Base-by-base conservation (phyloP, 1,140 invertebrate genomes). In the Leptoteleia sp. region DNA sequence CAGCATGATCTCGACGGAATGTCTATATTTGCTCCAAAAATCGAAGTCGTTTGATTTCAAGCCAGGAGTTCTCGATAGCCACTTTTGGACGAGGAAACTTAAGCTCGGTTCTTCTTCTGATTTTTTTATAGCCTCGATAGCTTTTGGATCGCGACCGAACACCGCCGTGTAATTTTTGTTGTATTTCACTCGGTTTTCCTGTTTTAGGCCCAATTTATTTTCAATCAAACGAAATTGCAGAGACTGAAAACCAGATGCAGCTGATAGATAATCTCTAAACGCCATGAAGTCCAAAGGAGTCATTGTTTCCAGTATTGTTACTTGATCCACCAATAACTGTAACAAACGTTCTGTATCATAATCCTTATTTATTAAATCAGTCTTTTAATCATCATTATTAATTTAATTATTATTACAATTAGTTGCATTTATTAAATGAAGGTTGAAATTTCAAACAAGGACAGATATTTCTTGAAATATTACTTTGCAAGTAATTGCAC, bases 201-300 rank as follows among this genome's bases (percentile, higher is more conserved):
- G 93, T 80, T 94, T 94, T 0, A 99, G 91, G 11, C 98, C 98
- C 13, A 99, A 88, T 91, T 99, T 99, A 83, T 99, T 99, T 90
- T 99, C 98, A 11, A 99, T 88, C 0, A 99, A 89, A 3, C 98
- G 93, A 88, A 99, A 99, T 86, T 99, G 98, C 13, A 98, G 87
- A 79, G 97, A 99, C 83, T 99, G 98, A 85, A 99, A 99, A 1
- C 98, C 98, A 0, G 98, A 99, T 0, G 98, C 97, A 0, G 98
- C 95, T 1, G 95, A 94, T 2, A 99, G 89, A 85, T 97, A 97
- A 64, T 95, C 92, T 33, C 97, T 91, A 87, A 99, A 99, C 71
- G 98, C 97, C 93, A 99, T 97, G 83, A 25, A 25, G 6, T 25
- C 22, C 22, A 25, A 6, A 6, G 22, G 22, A 3, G 22, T 25